Evolutionary conservation across 1,140 invertebrate genomes (phyloP).

Genomic region (Zaprionus vittiger): DNA sequence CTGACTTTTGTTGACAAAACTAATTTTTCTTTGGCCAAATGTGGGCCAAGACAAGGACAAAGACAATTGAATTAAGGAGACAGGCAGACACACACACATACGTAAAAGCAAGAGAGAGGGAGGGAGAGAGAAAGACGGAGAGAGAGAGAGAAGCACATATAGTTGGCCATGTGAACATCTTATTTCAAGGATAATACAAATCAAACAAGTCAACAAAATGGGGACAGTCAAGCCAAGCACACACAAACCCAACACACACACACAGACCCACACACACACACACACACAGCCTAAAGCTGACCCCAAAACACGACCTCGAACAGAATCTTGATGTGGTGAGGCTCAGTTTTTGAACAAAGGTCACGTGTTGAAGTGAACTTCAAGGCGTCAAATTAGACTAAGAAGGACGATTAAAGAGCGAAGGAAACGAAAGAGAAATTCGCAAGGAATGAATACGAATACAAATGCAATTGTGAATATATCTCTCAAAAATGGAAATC

Average conservation of each 20-base stretch:
- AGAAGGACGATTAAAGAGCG: not conserved
- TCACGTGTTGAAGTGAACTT: slow-evolving; percentile 3
- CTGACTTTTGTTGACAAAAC: slow-evolving; percentile 62
- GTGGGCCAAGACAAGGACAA: slow-evolving; percentile 51
- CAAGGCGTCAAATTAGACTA: not conserved
- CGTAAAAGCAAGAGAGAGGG: not conserved
- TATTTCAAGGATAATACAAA: slow-evolving; percentile 71
- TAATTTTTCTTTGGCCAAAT: slow-evolving; percentile 49
- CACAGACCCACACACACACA: slow-evolving; percentile 6
- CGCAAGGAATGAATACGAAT: not conserved
- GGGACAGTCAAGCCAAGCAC: slow-evolving; percentile 15
- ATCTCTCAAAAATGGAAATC: not conserved
- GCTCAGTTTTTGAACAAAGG: slow-evolving; percentile 9
- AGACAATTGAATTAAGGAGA: slow-evolving; percentile 65
- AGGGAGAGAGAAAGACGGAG: too few relatives aligned
- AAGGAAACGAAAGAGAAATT: not conserved
- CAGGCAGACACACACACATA: slow-evolving; percentile 57
- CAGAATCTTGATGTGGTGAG: slow-evolving; percentile 1
- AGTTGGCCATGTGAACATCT: slow-evolving; percentile 59
- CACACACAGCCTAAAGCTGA: slow-evolving; percentile 23
- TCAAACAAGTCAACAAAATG: slow-evolving; percentile 69
- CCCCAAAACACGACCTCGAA: slow-evolving; percentile 44
- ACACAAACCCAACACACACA: slow-evolving; percentile 11
- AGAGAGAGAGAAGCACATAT: not conserved
- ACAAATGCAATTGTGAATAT: not conserved